Conservation (phyloP, 23 tunicate species). For the Botrylloides violaceus region DNA sequence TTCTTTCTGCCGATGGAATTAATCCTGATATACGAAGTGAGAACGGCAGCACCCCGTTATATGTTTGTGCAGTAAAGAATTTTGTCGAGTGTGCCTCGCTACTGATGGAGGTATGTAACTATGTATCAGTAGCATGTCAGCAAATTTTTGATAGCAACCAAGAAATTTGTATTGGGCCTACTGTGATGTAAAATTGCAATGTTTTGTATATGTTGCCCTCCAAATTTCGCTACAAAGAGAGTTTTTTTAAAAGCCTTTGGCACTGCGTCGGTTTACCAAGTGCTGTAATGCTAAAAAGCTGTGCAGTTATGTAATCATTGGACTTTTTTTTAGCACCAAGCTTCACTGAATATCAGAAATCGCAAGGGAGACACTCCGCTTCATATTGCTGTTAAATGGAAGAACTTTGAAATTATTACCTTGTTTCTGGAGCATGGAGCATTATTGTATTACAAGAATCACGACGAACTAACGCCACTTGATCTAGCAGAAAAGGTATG, state of each 20-base stretch:
- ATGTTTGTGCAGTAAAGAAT: conserved; percentile 61
- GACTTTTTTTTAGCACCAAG: conserved; percentile 33
- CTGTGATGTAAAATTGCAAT: no score
- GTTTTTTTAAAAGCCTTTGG: no score
- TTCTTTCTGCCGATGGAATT: conserved; percentile 27
- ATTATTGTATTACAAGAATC: conserved; percentile 55
- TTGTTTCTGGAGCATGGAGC: conserved; percentile 65
- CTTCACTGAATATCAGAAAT: conserved; percentile 70
- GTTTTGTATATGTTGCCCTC: no score
- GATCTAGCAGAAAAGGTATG: conserved; percentile 45
- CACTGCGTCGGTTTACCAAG: no score
- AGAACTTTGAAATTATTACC: conserved; percentile 35
- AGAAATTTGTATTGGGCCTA: no score
- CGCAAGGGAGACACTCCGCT: conserved; percentile 69
- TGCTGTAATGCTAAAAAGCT: no score
- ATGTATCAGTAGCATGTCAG: no score
- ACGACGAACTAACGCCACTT: conserved; percentile 44
- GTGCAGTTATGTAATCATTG: no score
- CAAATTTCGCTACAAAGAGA: no score
- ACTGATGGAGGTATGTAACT: conserved; percentile 36
- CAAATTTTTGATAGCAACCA: no score
- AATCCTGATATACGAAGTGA: conserved; percentile 45
- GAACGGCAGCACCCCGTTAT: conserved; percentile 70
- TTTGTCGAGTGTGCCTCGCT: conserved; percentile 22
- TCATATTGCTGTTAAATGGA: conserved; percentile 80